phyloP scores from a whole-genome alignment of 2,888 invertebrate species.

The Tetranychus truncatus region DNA sequence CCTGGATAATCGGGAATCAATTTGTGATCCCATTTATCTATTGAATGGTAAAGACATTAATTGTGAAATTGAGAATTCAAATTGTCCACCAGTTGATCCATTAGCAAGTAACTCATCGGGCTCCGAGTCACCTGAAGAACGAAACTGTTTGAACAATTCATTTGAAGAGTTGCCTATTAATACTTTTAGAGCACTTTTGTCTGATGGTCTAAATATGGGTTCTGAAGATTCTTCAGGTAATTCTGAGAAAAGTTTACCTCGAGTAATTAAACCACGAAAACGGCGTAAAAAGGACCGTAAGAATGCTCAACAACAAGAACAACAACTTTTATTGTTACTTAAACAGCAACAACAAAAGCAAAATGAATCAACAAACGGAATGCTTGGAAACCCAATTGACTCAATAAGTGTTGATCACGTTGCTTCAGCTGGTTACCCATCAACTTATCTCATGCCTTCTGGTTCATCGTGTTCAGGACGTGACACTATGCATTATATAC shows the following conservation, averaged over 20 bases:
- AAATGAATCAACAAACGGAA: not conserved
- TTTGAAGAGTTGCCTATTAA: not conserved
- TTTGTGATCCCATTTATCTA: not conserved
- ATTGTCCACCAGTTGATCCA: too few relatives aligned
- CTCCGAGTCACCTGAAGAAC: not conserved
- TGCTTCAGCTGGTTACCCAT: not conserved
- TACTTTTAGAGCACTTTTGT: not conserved
- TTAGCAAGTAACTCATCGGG: too few relatives aligned
- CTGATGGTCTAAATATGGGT: not conserved
- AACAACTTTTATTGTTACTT: not conserved
- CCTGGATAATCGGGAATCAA: not conserved
- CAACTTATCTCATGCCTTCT: not conserved
- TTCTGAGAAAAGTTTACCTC: conserved; percentile 27
- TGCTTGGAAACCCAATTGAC: not conserved
- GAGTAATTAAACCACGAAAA: conserved; percentile 73
- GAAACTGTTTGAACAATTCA: not conserved
- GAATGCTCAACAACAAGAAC: not conserved
- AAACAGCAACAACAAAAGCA: not conserved
- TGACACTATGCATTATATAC: not conserved
- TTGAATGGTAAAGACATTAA: too few relatives aligned
- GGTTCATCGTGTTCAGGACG: not conserved
- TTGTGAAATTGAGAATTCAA: too few relatives aligned
- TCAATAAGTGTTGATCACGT: not conserved
- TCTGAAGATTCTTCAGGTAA: conserved; percentile 10
- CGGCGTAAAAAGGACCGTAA: conserved; percentile 58